Conservation (phyloP, 2,113 vertebrate genomes). For the Cavia porcellus region DNA sequence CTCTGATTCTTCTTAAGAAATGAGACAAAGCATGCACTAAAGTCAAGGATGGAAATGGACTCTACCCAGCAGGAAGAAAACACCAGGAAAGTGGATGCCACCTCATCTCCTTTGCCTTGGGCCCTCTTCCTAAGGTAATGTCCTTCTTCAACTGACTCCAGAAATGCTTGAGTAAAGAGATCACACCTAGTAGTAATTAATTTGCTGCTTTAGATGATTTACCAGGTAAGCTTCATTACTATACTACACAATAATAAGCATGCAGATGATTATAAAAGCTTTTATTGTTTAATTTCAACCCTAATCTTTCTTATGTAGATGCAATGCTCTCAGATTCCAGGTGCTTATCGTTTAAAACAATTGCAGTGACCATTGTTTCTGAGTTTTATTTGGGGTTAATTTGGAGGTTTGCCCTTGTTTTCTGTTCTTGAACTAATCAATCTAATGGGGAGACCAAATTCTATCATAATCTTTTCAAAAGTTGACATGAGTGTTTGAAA, state of each 20-base stretch:
- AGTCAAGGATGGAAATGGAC: background rate
- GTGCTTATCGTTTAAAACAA: background rate
- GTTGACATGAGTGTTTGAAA: background rate
- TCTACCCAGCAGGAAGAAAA: background rate
- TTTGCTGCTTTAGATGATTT: slow-evolving; percentile 44
- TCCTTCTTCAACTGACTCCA: background rate
- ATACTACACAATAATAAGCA: background rate
- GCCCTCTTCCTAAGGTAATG: background rate
- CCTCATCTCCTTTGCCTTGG: background rate
- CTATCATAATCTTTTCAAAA: background rate
- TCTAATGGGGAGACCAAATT: background rate
- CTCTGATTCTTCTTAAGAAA: background rate
- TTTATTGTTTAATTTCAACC: slow-evolving; percentile 46
- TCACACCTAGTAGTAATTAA: background rate
- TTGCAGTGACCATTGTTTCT: background rate
- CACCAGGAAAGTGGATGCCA: background rate
- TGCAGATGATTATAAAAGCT: background rate
- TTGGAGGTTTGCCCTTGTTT: background rate
- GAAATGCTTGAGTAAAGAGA: background rate
- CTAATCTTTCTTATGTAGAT: slow-evolving; percentile 9
- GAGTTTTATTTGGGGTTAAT: background rate
- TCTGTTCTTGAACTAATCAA: background rate
- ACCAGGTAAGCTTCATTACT: background rate
- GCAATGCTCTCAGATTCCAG: background rate
- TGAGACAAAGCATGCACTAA: background rate